Evolutionary conservation across 2,797 vertebrate species (phyloP).

Genomic region (Schizopygopsis pylzovi): DNA sequence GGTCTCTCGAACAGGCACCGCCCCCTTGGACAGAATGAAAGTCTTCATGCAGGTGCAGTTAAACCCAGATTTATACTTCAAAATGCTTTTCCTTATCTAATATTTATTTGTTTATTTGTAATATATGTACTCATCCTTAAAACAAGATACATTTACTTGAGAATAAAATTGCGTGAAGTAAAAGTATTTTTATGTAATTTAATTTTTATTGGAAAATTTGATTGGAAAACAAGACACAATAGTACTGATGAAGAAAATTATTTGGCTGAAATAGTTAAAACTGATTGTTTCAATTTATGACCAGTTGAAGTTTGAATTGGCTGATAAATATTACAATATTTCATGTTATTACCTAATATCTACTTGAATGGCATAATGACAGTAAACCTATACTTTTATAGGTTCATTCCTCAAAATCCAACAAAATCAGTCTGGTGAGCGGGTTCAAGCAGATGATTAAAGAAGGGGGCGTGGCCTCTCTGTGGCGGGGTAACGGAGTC

Average conservation of each 20-base stretch:
- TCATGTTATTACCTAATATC: not conserved
- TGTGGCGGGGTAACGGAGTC: slow-evolving; percentile 97
- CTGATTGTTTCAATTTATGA: not conserved
- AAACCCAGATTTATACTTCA: not conserved
- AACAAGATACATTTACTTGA: not conserved
- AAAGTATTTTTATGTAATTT: not conserved
- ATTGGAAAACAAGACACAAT: no score
- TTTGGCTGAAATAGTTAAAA: not conserved
- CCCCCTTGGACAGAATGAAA: slow-evolving; percentile 94
- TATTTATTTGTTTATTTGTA: not conserved
- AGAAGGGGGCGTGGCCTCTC: slow-evolving; percentile 89
- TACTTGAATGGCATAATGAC: not conserved
- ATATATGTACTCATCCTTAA: not conserved
- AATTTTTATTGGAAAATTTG: no score
- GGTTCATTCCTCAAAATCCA: slow-evolving; percentile 91
- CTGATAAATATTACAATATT: not conserved
- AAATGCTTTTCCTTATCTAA: not conserved
- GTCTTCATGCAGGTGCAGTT: slow-evolving; percentile 96
- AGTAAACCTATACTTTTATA: slow-evolving; percentile 61
- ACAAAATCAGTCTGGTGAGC: slow-evolving; percentile 83
- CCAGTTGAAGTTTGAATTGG: not conserved
- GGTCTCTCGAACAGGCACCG: slow-evolving; percentile 93
- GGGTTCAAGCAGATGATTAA: slow-evolving; percentile 93
- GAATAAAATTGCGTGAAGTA: not conserved
- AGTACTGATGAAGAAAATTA: not conserved